phyloP scores from a whole-genome alignment of 2,888 invertebrate species.

The Caenorhabditis sp. region DNA sequence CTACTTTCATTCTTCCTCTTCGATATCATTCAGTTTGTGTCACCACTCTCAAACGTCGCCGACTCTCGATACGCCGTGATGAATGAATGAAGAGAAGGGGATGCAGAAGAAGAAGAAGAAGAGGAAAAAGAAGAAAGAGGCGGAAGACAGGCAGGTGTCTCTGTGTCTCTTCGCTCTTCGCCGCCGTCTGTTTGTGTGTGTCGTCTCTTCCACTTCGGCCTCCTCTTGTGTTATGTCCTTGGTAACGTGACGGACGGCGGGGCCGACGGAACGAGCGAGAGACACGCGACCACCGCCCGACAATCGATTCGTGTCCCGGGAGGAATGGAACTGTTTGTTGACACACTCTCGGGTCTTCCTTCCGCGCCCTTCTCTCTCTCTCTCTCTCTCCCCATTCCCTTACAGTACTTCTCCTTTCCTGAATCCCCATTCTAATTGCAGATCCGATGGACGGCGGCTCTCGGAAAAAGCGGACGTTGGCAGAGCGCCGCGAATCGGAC shows the following conservation, averaged over 20 bases:
- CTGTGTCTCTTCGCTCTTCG: neutral
- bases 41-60: neutral
- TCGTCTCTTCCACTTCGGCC: neutral
- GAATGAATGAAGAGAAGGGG: too few species aligned
- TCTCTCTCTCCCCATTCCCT: neutral
- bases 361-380: neutral
- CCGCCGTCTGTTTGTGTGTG: neutral
- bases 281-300: conserved; percentile 7
- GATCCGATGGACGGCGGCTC: conserved; percentile 30
- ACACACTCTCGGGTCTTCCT: conserved; percentile 29
- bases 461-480: conserved; percentile 32
- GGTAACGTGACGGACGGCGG: conserved; percentile 48
- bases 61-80: too few species aligned
- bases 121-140: too few species aligned
- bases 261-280: conserved; percentile 15
- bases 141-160: conserved; percentile 14
- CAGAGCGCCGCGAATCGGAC: conserved; percentile 38
- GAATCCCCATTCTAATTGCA: too few species aligned
- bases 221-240: conserved; percentile 40
- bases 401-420: neutral
- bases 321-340: conserved; percentile 29
- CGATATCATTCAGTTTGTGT: neutral
- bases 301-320: conserved; percentile 30
- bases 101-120: too few species aligned
- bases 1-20: conserved; percentile 4